These are phyloP conservation scores for Entosphenus tridentatus DNA, from an alignment of 2,113 vertebrate genomes.

Conservation along the genomic window DNA sequence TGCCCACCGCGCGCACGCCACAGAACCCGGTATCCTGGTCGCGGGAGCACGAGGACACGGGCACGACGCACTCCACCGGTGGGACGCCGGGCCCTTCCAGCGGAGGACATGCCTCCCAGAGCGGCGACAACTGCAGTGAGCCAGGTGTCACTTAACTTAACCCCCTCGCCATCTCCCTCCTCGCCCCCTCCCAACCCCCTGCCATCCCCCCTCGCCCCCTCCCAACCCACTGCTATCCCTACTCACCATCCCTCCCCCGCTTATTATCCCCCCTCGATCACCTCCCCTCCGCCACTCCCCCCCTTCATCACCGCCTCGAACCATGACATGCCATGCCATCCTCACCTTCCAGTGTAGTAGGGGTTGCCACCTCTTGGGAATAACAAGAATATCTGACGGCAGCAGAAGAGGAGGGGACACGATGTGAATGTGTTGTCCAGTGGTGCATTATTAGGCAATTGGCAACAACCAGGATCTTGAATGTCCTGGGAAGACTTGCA, in stretches of 20 bases:
- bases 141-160: conserved; percentile 38
- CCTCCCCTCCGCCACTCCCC: neutral
- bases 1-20: conserved; percentile 22
- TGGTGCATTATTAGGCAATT: too few relatives aligned
- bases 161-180: neutral
- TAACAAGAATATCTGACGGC: too few relatives aligned
- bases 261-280: neutral
- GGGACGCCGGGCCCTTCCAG: conserved; percentile 94
- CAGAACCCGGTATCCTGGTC: conserved; percentile 96
- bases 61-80: conserved; percentile 83
- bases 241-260: neutral
- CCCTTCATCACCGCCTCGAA: neutral
- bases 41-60: conserved; percentile 95
- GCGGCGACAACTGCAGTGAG: conserved; percentile 98
- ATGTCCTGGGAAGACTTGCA: too few relatives aligned
- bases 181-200: neutral
- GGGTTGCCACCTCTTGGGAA: too few relatives aligned
- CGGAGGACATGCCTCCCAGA: conserved; percentile 92
- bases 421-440: too few relatives aligned
- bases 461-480: too few relatives aligned
- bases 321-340: neutral
- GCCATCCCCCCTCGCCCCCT: neutral
- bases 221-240: neutral
- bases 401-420: too few relatives aligned
- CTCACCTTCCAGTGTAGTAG: too few relatives aligned